phyloP scores from a whole-genome alignment of 2,888 invertebrate genomes.

The Linnaemya tessellans region DNA sequence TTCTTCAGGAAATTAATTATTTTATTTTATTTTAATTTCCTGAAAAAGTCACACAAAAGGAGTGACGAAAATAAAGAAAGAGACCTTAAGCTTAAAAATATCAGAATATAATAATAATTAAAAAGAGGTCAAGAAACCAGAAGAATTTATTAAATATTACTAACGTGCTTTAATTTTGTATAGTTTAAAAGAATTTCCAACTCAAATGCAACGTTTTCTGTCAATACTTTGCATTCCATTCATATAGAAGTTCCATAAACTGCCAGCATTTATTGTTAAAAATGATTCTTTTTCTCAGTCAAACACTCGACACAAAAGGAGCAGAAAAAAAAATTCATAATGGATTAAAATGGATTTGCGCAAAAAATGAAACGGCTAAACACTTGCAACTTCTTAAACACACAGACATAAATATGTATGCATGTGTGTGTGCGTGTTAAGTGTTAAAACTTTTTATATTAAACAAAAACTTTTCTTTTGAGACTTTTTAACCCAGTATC shows the following conservation, averaged over 20 bases:
- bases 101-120: too few relatives aligned
- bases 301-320: slow-evolving; percentile 44
- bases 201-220: slow-evolving; percentile 26
- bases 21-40: too few relatives aligned
- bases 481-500: slow-evolving; percentile 53
- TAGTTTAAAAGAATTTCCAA: not conserved
- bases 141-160: not conserved
- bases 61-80: too few relatives aligned
- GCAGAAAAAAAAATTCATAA: slow-evolving; percentile 43
- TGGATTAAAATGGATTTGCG: slow-evolving; percentile 52
- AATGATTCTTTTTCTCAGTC: slow-evolving; percentile 26
- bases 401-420: slow-evolving; percentile 4
- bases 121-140: too few relatives aligned
- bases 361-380: not conserved
- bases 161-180: not conserved
- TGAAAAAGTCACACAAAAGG: too few relatives aligned
- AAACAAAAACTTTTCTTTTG: slow-evolving; percentile 17
- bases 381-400: slow-evolving; percentile 38
- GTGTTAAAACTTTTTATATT: slow-evolving; percentile 5
- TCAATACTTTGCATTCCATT: slow-evolving; percentile 3
- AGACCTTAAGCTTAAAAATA: too few relatives aligned
- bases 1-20: too few relatives aligned
- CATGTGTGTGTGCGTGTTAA: not conserved
- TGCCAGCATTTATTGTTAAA: not conserved
- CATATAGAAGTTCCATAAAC: slow-evolving; percentile 15